A percentile compares a stretch with the other conserved stretches of the same genome.
Evolutionary conservation across 2,888 invertebrate species (phyloP).

Genomic region (Diarsia dahlii): DNA sequence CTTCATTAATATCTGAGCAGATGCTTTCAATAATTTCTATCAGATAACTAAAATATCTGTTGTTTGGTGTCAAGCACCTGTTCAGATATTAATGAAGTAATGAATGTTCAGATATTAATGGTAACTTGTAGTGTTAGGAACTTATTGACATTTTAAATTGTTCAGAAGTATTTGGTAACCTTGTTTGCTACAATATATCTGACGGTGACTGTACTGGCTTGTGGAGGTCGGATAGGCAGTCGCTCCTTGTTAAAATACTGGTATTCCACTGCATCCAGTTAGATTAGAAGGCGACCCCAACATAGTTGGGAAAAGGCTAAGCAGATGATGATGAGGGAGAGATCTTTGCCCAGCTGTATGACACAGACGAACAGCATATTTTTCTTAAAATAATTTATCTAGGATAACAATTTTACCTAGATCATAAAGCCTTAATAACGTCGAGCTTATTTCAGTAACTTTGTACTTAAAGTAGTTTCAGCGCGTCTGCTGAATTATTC

Average conservation of each 20-base stretch:
- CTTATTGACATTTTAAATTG: too few relatives aligned
- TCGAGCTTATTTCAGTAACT: constrained; percentile 25
- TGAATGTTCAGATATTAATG: too few relatives aligned
- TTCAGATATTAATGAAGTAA: too few relatives aligned
- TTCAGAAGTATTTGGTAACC: too few relatives aligned
- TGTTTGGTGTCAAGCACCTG: too few relatives aligned
- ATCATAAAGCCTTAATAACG: neutral
- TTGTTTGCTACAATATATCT: too few relatives aligned
- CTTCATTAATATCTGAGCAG: too few relatives aligned
- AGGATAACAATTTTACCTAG: neutral
- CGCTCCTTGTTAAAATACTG: neutral
- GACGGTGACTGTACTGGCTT: too few relatives aligned
- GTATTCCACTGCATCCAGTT: neutral
- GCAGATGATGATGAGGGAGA: neutral
- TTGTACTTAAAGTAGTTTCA: constrained; percentile 26
- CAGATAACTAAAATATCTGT: too few relatives aligned
- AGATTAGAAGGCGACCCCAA: neutral
- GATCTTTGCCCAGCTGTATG: neutral
- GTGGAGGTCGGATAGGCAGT: too few relatives aligned
- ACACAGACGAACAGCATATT: neutral
- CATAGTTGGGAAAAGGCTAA: neutral
- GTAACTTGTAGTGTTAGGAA: too few relatives aligned
- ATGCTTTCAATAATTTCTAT: too few relatives aligned
- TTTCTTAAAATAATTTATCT: neutral
- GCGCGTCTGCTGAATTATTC: constrained; percentile 34